These are phyloP conservation scores for Montipora efflorescens DNA, from an alignment of 64 coral and sea anemone genomes.

Conservation along the genomic window DNA sequence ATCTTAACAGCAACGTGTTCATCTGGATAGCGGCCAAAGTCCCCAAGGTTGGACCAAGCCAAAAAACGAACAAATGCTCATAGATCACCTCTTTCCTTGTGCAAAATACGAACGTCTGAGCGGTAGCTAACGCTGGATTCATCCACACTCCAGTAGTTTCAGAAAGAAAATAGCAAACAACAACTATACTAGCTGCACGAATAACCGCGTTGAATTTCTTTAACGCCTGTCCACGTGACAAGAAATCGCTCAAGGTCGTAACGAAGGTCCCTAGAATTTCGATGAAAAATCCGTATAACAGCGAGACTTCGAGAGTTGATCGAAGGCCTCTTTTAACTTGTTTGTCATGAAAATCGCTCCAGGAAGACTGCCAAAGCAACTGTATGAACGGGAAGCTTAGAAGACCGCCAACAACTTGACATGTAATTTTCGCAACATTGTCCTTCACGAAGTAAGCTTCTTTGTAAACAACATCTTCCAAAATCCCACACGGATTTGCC, in stretches of 20 bases:
- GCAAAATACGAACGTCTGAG: slow-evolving; percentile 73
- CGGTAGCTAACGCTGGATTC: slow-evolving; percentile 88
- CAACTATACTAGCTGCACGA: slow-evolving; percentile 59
- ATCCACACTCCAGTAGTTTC: slow-evolving; percentile 91
- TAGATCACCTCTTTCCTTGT: slow-evolving; percentile 57
- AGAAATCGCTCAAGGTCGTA: slow-evolving; percentile 68
- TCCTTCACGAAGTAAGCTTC: slow-evolving; percentile 55
- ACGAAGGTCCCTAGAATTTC: slow-evolving; percentile 81
- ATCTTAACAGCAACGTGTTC: slow-evolving; percentile 51
- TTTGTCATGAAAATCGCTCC: slow-evolving; percentile 78
- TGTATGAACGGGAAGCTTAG: slow-evolving; percentile 81
- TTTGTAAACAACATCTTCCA: slow-evolving; percentile 70
- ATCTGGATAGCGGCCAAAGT: slow-evolving; percentile 72
- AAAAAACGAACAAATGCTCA: slow-evolving; percentile 88
- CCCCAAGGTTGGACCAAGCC: slow-evolving; percentile 81
- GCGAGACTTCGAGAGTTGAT: slow-evolving; percentile 78
- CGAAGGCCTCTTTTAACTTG: slow-evolving; percentile 74
- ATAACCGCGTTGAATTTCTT: slow-evolving; percentile 73
- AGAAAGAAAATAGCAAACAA: slow-evolving; percentile 72
- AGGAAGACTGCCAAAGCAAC: slow-evolving; percentile 71
- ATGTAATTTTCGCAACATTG: slow-evolving; percentile 55
- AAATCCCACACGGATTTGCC: slow-evolving; percentile 80
- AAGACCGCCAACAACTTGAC: slow-evolving; percentile 76
- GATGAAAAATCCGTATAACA: slow-evolving; percentile 69
- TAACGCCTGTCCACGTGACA: slow-evolving; percentile 59